Evolutionary conservation across 2,888 invertebrate genomes (phyloP).

Genomic region (Chironomus riparius): DNA sequence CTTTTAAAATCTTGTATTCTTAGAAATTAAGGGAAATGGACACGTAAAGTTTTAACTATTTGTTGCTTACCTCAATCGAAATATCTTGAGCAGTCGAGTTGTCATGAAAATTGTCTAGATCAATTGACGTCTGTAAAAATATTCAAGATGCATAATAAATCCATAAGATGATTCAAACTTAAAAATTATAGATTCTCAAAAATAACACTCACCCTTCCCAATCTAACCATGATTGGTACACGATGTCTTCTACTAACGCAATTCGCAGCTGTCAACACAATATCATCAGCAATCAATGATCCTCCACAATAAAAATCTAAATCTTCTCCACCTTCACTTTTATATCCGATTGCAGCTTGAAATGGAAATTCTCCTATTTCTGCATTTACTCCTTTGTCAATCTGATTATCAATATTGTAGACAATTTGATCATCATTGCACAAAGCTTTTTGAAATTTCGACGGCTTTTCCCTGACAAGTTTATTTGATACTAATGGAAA

Average conservation of each 20-base stretch:
- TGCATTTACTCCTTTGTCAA: too few species aligned
- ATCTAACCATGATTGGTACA: neutral
- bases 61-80: neutral
- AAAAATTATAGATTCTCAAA: too few species aligned
- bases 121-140: neutral
- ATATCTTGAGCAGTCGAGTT: neutral
- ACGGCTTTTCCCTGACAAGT: too few species aligned
- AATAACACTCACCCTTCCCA: too few species aligned
- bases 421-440: neutral
- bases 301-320: neutral
- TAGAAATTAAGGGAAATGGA: too few species aligned
- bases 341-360: neutral
- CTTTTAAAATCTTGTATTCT: too few species aligned
- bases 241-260: neutral
- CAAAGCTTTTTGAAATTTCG: neutral
- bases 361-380: neutral
- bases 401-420: too few species aligned
- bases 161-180: neutral
- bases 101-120: neutral
- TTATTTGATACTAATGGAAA: too few species aligned
- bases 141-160: too few species aligned
- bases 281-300: neutral
- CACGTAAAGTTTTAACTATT: too few species aligned
- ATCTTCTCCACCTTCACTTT: neutral
- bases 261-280: constrained; percentile 1